phyloP scores from a whole-genome alignment of 2,113 vertebrate species.

The Paramisgurnus dabryanus region DNA sequence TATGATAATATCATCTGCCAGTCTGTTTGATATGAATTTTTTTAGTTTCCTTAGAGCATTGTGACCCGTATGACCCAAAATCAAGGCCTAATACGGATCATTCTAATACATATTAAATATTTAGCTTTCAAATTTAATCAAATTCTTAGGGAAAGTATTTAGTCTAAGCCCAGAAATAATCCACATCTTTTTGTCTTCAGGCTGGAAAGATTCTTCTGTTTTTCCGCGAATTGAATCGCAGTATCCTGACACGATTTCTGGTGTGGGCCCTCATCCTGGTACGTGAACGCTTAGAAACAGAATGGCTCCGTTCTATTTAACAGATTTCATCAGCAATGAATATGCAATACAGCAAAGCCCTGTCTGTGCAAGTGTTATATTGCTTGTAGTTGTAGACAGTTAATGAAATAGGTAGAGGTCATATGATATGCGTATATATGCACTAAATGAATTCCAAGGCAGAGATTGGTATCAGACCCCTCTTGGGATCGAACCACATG shows the following conservation, averaged over 20 bases:
- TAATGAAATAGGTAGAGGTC: slow-evolving; percentile 49
- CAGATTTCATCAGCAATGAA: neutral
- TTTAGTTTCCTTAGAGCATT: slow-evolving; percentile 2
- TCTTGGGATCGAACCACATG: slow-evolving; percentile 57
- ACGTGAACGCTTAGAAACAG: slow-evolving; percentile 56
- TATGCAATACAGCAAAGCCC: neutral
- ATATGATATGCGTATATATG: slow-evolving; percentile 53
- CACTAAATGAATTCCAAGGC: slow-evolving; percentile 62
- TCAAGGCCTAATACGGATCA: neutral
- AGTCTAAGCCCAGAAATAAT: neutral
- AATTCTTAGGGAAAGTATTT: neutral
- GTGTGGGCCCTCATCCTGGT: slow-evolving; percentile 81
- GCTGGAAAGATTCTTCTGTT: slow-evolving; percentile 78
- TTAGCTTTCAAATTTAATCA: neutral
- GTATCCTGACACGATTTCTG: slow-evolving; percentile 77
- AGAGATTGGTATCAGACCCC: slow-evolving; percentile 62
- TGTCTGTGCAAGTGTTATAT: slow-evolving; percentile 41
- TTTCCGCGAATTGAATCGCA: slow-evolving; percentile 67
- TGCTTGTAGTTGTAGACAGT: slow-evolving; percentile 56
- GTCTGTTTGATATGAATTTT: slow-evolving; percentile 17
- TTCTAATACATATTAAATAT: neutral
- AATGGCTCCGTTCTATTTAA: neutral
- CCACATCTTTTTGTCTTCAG: slow-evolving; percentile 61
- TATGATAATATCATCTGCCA: slow-evolving; percentile 14
- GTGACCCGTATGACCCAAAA: neutral